Base-by-base conservation (phyloP, 2,113 vertebrate genomes). In the Actenoides hombroni region DNA sequence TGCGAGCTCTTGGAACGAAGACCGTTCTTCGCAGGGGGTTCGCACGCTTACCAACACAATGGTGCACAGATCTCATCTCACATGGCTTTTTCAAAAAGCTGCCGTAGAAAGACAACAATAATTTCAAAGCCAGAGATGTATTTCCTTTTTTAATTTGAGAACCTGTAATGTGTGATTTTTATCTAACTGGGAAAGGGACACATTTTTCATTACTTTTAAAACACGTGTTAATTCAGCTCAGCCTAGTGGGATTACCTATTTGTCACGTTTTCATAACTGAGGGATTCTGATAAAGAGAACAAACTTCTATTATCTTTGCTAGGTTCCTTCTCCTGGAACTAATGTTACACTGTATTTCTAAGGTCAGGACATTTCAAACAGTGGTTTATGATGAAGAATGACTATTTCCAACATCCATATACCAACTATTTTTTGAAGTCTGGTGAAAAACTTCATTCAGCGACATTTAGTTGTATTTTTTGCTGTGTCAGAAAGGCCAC, bases 61-160 rank as follows among this genome's bases (percentile, higher is more conserved):
- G 0, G 37, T 4, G 1, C 13, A 48, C 67, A 94, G 89, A 95
- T 89, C 81, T 95, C 89, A 95, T 95, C 95, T 96, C 81, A 79
- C 21, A 31, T 92, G 94, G 89, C 74, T 95, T 94, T 95, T 94
- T 73, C 70, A 85, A 85, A 91, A 92, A 85, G 78, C 48, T 85
- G 70, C 76, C 84, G 70, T 19, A 87, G 93, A 76, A 95, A 84
- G 53, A 84, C 80, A 92, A 59, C 69, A 61, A 44, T 44, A 2
- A 61, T 77, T 95, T 88, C 82, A 95, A 90, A 95, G 70, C n/a
- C 61, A 91, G 74, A 65, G 70, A 65, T 57, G 25, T 59, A 61
- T 61, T 85, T 86, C 18, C 42, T 42, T 42, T 42, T 42, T 42
- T 42, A 42, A 42, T 42, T n/a, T 83, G 23, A 93, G 37, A 21